Conservation (phyloP, 2,113 vertebrate species). For the Archilochus colubris region DNA sequence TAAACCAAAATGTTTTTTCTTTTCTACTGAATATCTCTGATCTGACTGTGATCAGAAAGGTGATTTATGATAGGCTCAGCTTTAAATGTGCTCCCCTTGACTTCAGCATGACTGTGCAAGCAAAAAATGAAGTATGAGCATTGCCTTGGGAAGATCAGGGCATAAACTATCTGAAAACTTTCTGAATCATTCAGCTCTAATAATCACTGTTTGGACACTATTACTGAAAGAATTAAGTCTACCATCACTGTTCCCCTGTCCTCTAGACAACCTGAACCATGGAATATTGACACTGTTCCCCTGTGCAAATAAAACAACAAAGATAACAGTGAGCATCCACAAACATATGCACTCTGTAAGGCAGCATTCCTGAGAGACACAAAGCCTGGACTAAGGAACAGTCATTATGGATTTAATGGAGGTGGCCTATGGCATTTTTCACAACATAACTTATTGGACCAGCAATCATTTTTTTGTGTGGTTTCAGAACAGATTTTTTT, state of each 20-base stretch:
- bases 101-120: background rate
- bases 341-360: background rate
- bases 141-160: background rate
- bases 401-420: background rate
- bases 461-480: background rate
- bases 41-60: background rate
- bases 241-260: background rate
- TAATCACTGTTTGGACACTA: background rate
- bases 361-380: background rate
- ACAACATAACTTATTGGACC: background rate
- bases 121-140: background rate
- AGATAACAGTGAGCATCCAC: background rate
- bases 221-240: background rate
- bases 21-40: background rate
- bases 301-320: background rate
- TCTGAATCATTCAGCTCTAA: slow-evolving; percentile 22
- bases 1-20: background rate
- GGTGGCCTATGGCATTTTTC: background rate
- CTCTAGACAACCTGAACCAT: background rate
- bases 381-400: background rate
- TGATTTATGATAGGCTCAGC: background rate
- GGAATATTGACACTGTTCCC: background rate
- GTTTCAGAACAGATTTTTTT: background rate
- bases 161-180: slow-evolving; percentile 3
- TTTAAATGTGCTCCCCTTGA: background rate